These are phyloP conservation scores for Priocnemis perturbator DNA, from an alignment of 2,888 invertebrate species.

Conservation along the genomic window DNA sequence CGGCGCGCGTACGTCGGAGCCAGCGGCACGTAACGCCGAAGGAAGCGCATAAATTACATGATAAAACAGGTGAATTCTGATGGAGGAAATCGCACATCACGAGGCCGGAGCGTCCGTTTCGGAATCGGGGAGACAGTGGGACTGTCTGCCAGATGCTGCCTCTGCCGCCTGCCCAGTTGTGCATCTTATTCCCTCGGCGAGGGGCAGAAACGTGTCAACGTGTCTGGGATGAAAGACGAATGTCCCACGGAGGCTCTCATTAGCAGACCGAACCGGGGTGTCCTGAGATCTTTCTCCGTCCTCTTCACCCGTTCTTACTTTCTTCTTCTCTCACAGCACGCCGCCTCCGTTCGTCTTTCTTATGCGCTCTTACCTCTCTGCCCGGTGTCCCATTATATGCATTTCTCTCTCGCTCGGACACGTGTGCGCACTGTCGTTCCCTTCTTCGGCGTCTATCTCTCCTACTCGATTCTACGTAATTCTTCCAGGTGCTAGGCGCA, in stretches of 20 bases:
- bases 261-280: constrained; percentile 60
- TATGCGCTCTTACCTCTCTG: constrained; percentile 21
- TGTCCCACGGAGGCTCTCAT: constrained; percentile 64
- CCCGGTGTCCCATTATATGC: neutral
- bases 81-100: constrained; percentile 26
- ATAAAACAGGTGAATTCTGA: constrained; percentile 24
- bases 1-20: neutral
- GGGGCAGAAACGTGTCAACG: constrained; percentile 58
- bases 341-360: constrained; percentile 20
- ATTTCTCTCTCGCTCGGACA: too few relatives aligned
- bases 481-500: constrained; percentile 57
- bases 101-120: constrained; percentile 24
- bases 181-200: constrained; percentile 38
- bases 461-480: constrained; percentile 49
- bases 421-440: neutral
- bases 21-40: constrained; percentile 1
- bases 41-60: constrained; percentile 26
- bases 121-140: constrained; percentile 19
- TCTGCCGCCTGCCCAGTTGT: constrained; percentile 33
- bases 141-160: constrained; percentile 44
- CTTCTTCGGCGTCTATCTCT: neutral
- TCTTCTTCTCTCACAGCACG: constrained; percentile 2
- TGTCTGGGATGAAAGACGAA: constrained; percentile 60
- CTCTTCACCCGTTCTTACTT: constrained; percentile 13
- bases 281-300: constrained; percentile 34